Evolutionary conservation across 1,140 invertebrate genomes (phyloP), one percentile per base, ranked within the genome.

Genomic region (Radopholus similis): DNA sequence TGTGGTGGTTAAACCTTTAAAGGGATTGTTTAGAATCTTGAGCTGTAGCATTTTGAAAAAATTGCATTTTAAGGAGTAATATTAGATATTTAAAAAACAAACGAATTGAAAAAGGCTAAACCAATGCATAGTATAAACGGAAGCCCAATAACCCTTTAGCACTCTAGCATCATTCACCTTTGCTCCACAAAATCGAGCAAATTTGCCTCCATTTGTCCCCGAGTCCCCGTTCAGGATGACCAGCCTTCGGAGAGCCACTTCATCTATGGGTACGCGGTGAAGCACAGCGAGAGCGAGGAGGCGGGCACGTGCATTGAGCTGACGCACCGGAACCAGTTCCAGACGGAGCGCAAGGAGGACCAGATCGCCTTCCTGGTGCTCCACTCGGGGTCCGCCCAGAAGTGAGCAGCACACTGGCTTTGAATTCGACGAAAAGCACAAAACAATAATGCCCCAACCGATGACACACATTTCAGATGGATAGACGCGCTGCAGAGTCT

Each of bases 311-410:
- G 62, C 26, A 68, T 73, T 18, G 65, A 66, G 30, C 56, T 75
- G 18, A 35, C 53, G 2, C 73, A 75, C 47, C 42, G 56, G 23
- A 75, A 75, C 44, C 76, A 75, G 42, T 23, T 74, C 28, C 32
- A 75, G 57, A 75, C 76, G 13, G 71, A 77, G 5, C 75, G 73
- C 4, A 80, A 78, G 34, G 65, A 59, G 18, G 62, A 69, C 32
- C 37, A 57, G 38, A 35, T 75, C 21, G 47, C 57, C 18, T 79
- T 75, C 57, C 55, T 59, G n/a, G 72, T 75, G 2, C 57, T 35
- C 34, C 55, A 73, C 49, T 18, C 55, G 6, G 57, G 55, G 32
- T 77, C 74, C 9, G 72, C 62, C 21, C 35, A 75, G 9, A 62
- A 72, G 56, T 73, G 23, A n/a, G 26, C 5, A 5, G 38, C 28